A percentile compares a stretch with the other conserved stretches of the same genome.
Conservation (phyloP, 2,888 invertebrate genomes). For the Protonemura montana region DNA sequence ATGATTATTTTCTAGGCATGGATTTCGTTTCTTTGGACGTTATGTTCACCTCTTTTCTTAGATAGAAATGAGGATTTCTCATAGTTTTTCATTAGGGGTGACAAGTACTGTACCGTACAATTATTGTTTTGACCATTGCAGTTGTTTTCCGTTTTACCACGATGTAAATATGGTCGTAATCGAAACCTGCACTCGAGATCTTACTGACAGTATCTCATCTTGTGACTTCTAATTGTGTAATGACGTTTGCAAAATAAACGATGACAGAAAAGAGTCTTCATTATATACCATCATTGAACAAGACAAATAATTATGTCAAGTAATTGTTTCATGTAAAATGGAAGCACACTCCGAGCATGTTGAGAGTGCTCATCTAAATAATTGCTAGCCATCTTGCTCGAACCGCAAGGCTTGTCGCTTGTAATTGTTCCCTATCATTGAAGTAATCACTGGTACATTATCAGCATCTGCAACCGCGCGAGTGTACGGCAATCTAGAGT, state of each 20-base stretch:
- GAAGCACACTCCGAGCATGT: neutral
- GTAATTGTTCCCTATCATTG: slow-evolving; percentile 12
- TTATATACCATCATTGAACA: neutral
- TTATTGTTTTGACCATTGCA: too few species aligned
- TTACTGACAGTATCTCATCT: too few species aligned
- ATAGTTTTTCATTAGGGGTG: too few species aligned
- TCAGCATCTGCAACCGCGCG: neutral
- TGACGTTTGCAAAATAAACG: neutral
- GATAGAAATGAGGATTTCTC: too few species aligned
- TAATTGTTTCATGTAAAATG: slow-evolving; percentile 7
- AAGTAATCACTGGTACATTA: neutral
- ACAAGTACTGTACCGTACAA: too few species aligned
- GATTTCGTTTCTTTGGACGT: too few species aligned
- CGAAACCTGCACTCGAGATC: too few species aligned
- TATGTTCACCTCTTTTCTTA: too few species aligned
- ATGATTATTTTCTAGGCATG: too few species aligned
- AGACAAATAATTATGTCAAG: neutral
- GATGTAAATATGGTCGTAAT: too few species aligned
- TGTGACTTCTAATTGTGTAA: neutral
- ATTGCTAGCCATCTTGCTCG: neutral
- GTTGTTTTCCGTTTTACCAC: too few species aligned
- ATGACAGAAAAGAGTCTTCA: neutral
- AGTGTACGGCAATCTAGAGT: neutral
- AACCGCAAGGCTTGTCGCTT: neutral
- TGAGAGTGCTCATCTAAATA: neutral